Evolutionary conservation across 2,888 invertebrate species (phyloP).

Genomic region (Congeria kusceri): DNA sequence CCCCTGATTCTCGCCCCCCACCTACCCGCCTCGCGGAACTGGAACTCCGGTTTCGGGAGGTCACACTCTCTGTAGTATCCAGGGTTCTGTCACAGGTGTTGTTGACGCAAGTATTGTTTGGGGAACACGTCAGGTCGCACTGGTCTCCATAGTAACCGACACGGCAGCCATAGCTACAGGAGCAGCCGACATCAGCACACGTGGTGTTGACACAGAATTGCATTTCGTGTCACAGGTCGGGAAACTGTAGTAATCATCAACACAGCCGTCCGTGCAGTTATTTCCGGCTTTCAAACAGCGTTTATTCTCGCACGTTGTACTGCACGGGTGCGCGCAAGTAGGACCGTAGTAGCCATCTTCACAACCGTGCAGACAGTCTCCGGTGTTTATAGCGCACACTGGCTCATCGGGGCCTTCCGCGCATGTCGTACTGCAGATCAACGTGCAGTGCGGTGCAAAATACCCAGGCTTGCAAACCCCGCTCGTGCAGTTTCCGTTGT

Average conservation of each 20-base stretch:
- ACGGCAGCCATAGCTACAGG: too few relatives aligned
- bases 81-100: too few relatives aligned
- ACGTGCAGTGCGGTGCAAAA: slow-evolving; percentile 17
- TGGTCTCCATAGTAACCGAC: too few relatives aligned
- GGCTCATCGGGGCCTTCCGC: slow-evolving; percentile 1
- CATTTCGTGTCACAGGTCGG: too few relatives aligned
- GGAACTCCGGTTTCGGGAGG: too few relatives aligned
- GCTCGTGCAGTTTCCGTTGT: slow-evolving; percentile 32
- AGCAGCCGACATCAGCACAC: too few relatives aligned
- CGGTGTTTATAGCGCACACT: slow-evolving; percentile 29
- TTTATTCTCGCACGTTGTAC: slow-evolving; percentile 21
- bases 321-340: slow-evolving; percentile 25
- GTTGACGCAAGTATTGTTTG: too few relatives aligned
- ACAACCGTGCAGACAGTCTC: slow-evolving; percentile 38
- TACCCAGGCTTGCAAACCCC: slow-evolving; percentile 23
- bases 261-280: slow-evolving; percentile 38
- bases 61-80: too few relatives aligned
- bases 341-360: slow-evolving; percentile 24
- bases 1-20: too few relatives aligned
- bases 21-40: too few relatives aligned
- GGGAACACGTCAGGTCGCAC: too few relatives aligned
- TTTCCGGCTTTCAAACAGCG: slow-evolving; percentile 19
- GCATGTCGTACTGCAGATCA: slow-evolving; percentile 33
- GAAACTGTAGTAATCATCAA: slow-evolving; percentile 13
- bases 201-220: too few relatives aligned